Evolutionary conservation across 2,888 invertebrate genomes (phyloP).

Genomic region (Capitulum mitella): DNA sequence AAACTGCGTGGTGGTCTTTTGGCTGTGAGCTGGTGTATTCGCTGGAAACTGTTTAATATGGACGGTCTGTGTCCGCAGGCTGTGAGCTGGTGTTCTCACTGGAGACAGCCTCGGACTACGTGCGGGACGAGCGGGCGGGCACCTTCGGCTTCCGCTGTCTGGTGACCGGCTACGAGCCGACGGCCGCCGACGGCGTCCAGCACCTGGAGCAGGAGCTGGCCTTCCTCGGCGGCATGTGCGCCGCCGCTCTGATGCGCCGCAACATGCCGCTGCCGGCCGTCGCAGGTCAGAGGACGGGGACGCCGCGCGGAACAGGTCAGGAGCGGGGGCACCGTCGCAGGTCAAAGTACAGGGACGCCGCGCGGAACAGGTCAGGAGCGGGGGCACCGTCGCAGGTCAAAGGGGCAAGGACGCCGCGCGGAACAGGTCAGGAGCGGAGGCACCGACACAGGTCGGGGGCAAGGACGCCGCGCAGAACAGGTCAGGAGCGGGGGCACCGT

Average conservation of each 20-base stretch:
- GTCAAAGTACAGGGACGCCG: constrained; percentile 24
- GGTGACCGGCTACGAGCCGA: constrained; percentile 60
- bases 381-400: constrained; percentile 33
- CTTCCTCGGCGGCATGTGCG: constrained; percentile 84
- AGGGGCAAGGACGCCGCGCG: background rate
- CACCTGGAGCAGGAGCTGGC: constrained; percentile 83
- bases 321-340: too few species aligned
- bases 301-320: too few species aligned
- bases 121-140: constrained; percentile 76
- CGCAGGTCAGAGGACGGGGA: constrained; percentile 28
- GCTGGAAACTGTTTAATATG: too few species aligned
- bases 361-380: too few species aligned
- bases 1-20: too few species aligned
- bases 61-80: too few species aligned
- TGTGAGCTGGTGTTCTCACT: constrained; percentile 90
- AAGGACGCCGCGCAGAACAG: too few species aligned
- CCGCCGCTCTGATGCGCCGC: constrained; percentile 77
- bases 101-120: constrained; percentile 91
- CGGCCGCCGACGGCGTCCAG: constrained; percentile 51
- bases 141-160: constrained; percentile 77
- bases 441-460: too few species aligned
- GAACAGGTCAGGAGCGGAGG: too few species aligned
- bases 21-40: too few species aligned
- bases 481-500: too few species aligned
- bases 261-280: constrained; percentile 58